Evolutionary conservation across 2,888 invertebrate species (phyloP).

Genomic region (Seira musarum): DNA sequence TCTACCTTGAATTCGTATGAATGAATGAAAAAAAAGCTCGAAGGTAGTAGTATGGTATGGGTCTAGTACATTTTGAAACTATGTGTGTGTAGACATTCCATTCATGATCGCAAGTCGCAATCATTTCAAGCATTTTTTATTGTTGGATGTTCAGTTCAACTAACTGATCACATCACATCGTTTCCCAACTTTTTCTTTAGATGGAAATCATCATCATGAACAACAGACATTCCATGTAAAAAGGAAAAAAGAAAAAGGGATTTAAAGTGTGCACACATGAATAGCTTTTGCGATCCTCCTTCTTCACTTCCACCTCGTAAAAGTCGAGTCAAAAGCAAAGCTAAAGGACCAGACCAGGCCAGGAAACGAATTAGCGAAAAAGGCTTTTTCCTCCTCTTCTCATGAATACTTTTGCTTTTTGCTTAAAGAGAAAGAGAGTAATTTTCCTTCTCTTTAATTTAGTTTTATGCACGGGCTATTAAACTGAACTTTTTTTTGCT

Average conservation of each 20-base stretch:
- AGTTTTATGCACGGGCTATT: conserved; percentile 55
- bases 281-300: background rate
- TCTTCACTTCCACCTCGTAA: conserved; percentile 17
- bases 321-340: no score
- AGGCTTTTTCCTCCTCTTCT: conserved; percentile 8
- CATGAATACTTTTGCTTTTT: conserved; percentile 5
- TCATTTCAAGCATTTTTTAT: conserved; percentile 1
- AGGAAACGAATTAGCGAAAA: conserved; percentile 19
- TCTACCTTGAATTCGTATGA: background rate
- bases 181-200: conserved; percentile 1
- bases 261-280: conserved; percentile 12
- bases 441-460: conserved; percentile 49
- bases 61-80: no score
- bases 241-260: background rate
- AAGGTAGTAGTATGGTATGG: no score
- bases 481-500: conserved; percentile 37
- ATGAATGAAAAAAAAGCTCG: no score
- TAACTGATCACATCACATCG: background rate
- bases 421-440: conserved; percentile 14
- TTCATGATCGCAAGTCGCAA: conserved; percentile 16
- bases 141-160: background rate
- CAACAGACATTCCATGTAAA: background rate
- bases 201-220: no score
- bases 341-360: no score
- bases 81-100: conserved; percentile 10